Evolutionary conservation across 2,888 invertebrate genomes (phyloP).

Genomic region (Brachynemurus nebulosus): DNA sequence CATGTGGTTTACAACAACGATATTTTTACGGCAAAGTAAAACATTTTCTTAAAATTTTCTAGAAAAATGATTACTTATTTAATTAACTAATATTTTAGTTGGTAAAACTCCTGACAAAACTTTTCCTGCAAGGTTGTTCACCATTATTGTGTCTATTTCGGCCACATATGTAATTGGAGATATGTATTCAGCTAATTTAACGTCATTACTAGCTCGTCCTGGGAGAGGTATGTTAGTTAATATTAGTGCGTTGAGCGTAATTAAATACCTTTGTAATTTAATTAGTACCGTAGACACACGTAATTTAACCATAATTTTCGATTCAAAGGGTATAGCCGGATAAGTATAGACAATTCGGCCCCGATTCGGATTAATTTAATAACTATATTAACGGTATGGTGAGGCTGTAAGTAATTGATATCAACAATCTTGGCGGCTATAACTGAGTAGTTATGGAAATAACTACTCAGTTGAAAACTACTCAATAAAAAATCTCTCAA

Average conservation of each 20-base stretch:
- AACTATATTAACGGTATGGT: no score
- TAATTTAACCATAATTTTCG: no score
- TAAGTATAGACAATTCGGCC: background rate
- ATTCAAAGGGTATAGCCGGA: no score
- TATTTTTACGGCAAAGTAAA: conserved; percentile 60
- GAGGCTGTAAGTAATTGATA: no score
- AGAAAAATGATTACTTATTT: background rate
- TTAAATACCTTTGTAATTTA: background rate
- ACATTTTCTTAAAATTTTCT: conserved; percentile 20
- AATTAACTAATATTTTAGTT: conserved; percentile 28
- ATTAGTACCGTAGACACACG: no score
- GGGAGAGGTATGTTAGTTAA: conserved; percentile 34
- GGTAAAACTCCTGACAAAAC: conserved; percentile 46
- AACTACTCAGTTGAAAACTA: no score
- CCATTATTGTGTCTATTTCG: conserved; percentile 54
- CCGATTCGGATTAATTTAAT: no score
- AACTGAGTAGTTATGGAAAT: no score
- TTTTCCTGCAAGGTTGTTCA: conserved; percentile 52
- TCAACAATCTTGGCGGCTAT: no score
- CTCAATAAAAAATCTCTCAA: no score
- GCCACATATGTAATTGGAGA: conserved; percentile 66
- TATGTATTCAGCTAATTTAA: conserved; percentile 65
- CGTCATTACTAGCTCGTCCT: conserved; percentile 57
- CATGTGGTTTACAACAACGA: conserved; percentile 57
- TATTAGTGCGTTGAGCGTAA: background rate